phyloP scores from a whole-genome alignment of 2,888 invertebrate genomes.

The Epistrophe grossulariae region DNA sequence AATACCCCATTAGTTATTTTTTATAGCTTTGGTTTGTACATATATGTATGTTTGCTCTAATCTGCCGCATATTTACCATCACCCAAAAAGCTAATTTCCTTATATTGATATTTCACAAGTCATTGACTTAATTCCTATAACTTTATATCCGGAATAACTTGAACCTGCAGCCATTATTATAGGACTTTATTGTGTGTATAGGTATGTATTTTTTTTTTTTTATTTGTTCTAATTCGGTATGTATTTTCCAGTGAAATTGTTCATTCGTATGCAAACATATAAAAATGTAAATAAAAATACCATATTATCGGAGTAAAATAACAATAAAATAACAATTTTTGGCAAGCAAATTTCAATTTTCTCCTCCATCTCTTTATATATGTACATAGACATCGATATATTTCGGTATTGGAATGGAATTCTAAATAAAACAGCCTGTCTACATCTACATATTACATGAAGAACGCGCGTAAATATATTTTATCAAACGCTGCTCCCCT shows the following conservation, averaged over 20 bases:
- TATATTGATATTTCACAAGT: conserved; percentile 38
- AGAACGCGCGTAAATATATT: conserved; percentile 2
- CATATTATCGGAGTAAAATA: conserved; percentile 28
- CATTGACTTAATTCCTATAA: conserved; percentile 22
- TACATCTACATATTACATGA: conserved; percentile 4
- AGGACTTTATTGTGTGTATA: neutral
- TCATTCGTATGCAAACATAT: conserved; percentile 33
- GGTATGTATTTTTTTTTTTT: neutral
- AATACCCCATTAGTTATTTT: conserved; percentile 36
- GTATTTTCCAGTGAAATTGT: conserved; percentile 8
- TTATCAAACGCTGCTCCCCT: neutral
- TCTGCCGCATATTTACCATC: conserved; percentile 15
- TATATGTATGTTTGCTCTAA: conserved; percentile 30
- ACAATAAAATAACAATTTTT: conserved; percentile 22
- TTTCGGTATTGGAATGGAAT: conserved; percentile 3
- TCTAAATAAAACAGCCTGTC: neutral
- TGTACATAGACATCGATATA: neutral
- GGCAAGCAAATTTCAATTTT: conserved; percentile 32
- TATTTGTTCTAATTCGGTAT: neutral
- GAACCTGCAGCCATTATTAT: neutral
- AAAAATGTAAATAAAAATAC: conserved; percentile 40
- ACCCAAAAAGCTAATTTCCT: conserved; percentile 31
- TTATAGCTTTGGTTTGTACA: conserved; percentile 20
- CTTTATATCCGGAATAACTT: conserved; percentile 20
- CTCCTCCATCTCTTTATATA: neutral